Evolutionary conservation across 2,797 vertebrate genomes (phyloP).

Genomic region (Peromyscus melanophrys): DNA sequence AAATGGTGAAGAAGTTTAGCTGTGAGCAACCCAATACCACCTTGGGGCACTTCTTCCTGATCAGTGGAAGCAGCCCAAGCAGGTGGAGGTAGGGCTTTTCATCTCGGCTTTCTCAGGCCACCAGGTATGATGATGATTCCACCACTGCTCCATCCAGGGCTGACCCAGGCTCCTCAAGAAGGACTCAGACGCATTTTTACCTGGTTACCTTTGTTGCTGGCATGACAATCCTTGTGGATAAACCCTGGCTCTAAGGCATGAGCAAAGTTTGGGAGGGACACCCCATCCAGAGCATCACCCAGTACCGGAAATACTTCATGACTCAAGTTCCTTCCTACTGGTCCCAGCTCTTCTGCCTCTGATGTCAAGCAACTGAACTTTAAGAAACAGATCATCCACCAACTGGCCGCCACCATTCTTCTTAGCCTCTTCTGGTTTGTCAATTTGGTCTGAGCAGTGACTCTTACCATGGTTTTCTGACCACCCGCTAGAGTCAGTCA

Average conservation of each 20-base stretch:
- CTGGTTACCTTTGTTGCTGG: conserved; percentile 97
- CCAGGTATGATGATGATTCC: conserved; percentile 96
- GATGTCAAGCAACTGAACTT: conserved; percentile 95
- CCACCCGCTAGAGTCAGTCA: conserved; percentile 97
- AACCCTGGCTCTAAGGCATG: conserved; percentile 96
- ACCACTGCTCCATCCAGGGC: conserved; percentile 96
- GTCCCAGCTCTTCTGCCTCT: conserved; percentile 96
- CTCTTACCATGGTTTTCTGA: conserved; percentile 96
- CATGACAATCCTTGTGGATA: conserved; percentile 95
- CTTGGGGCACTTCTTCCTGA: conserved; percentile 93
- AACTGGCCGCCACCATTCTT: conserved; percentile 96
- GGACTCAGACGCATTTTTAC: conserved; percentile 97
- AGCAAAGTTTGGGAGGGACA: conserved; percentile 96
- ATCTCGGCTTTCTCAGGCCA: conserved; percentile 90
- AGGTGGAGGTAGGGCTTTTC: conserved; percentile 92
- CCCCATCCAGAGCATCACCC: conserved; percentile 94
- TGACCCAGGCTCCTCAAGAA: conserved; percentile 96
- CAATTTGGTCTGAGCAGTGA: conserved; percentile 96
- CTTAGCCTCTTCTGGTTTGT: conserved; percentile 98
- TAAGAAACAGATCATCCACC: conserved; percentile 96
- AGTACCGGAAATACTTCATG: conserved; percentile 95
- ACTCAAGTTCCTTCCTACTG: conserved; percentile 96
- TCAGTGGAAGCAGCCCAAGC: conserved; percentile 92
- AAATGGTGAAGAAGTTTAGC: conserved; percentile 93
- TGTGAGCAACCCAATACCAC: conserved; percentile 91